Evolutionary conservation across 1,140 invertebrate genomes (phyloP), one percentile per base, ranked within the genome.

Genomic region (Formica exsecta): DNA sequence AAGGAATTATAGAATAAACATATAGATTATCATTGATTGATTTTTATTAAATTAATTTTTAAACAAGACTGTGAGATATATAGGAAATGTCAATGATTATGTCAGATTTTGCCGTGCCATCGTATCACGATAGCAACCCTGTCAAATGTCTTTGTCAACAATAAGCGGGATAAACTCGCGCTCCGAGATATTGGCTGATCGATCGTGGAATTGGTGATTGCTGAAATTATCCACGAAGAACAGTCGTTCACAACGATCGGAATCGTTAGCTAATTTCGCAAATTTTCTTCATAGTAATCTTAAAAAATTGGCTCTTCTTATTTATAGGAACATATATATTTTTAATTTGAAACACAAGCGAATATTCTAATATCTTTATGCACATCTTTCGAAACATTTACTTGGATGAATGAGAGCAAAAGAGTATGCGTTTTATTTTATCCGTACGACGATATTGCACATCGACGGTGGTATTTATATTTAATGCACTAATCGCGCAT

Each of bases 401-500:
- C 51, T 3, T 44, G 38, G 13, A 25, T 57, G 29, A 80, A 80
- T 41, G 38, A 54, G 16, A 81, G 25, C 22, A n/a, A 38, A 51
- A 25, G 3, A 7, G 16, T 29, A 16, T 19, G n/a, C n/a, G 16
- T 11, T 38, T 9, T n/a, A 48, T 81, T 81, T 73, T 73, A 44
- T 32, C 38, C 77, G 51, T 32, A 16, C 48, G 36, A 73, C 16
- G 65, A 51, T 36, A 54, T 57, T 70, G 64, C 64, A 16, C 64
- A 22, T 77, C 65, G 29, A 41, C 48, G 38, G 13, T 19, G 41
- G 74, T 54, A 79, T 87, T 87, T 85, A 87, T 87, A 87, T 74
- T 64, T 89, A 87, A 84, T 87, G 87, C 73, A 88, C 73, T 88
- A 89, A 89, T 75, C 62, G 77, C 61, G 71, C 77, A 48, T 11